A percentile compares a stretch with the other conserved stretches of the same genome.
phyloP scores from a whole-genome alignment of 1,140 invertebrate genomes.

The Riptortus pedestris region DNA sequence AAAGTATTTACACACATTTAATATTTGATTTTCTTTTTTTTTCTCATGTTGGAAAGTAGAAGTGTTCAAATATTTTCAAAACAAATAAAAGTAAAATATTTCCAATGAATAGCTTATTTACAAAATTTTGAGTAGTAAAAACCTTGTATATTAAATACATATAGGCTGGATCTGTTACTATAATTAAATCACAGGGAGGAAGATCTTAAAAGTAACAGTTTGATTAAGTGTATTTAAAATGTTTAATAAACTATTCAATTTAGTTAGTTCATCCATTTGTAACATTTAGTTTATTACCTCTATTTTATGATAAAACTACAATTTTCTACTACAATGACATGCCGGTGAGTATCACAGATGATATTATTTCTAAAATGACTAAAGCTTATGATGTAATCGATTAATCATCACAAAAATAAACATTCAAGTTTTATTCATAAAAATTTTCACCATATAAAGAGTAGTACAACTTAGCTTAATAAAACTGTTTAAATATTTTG shows the following conservation, averaged over 20 bases:
- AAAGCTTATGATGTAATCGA: neutral
- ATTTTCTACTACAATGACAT: neutral
- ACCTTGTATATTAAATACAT: neutral
- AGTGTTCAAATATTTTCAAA: no score
- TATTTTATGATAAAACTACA: neutral
- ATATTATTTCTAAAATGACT: neutral
- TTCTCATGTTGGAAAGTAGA: no score
- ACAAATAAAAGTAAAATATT: no score
- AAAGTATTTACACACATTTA: no score
- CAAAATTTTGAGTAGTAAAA: neutral
- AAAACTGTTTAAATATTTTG: neutral
- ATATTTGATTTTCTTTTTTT: no score
- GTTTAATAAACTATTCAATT: neutral
- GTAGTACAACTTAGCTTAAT: neutral
- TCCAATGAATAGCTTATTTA: no score
- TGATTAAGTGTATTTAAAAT: neutral
- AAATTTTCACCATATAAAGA: neutral
- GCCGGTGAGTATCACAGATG: neutral
- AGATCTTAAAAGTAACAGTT: neutral
- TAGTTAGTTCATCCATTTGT: neutral
- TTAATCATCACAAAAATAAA: constrained; percentile 20
- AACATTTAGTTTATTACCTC: neutral
- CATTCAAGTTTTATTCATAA: constrained; percentile 14
- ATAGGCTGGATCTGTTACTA: neutral
- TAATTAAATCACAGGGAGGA: neutral